Percentiles rank a stretch among this genome's conserved stretches.
Conservation (phyloP, 1,140 invertebrate genomes). For the Carposina sasakii region DNA sequence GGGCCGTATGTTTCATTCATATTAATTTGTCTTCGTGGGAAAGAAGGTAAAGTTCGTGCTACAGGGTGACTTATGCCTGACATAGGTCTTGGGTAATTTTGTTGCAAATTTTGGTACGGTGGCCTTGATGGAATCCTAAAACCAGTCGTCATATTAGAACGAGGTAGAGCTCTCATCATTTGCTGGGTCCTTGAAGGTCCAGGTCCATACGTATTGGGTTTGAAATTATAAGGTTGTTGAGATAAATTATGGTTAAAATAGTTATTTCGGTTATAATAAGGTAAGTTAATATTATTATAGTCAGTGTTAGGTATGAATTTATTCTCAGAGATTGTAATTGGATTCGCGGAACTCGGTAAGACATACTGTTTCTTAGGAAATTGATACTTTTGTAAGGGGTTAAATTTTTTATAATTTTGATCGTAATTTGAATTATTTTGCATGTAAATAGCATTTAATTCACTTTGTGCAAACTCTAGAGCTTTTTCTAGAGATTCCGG, state of each 20-base stretch:
- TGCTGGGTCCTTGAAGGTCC: conserved; percentile 4
- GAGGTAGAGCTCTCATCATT: conserved; percentile 1
- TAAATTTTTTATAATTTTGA: too few relatives aligned
- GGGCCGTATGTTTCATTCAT: background rate
- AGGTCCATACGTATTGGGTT: too few relatives aligned
- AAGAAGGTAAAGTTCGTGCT: conserved; percentile 2
- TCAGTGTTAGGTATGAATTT: too few relatives aligned
- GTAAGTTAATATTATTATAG: too few relatives aligned
- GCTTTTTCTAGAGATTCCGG: conserved; percentile 5
- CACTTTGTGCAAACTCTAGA: background rate
- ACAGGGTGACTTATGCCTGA: conserved; percentile 6
- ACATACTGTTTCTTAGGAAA: too few relatives aligned
- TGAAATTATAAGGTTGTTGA: too few relatives aligned
- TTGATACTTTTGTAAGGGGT: too few relatives aligned
- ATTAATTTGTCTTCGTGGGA: background rate
- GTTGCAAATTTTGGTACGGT: background rate
- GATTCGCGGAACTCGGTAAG: too few relatives aligned
- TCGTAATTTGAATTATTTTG: too few relatives aligned
- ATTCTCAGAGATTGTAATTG: too few relatives aligned
- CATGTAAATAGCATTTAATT: conserved; percentile 2
- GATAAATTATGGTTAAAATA: too few relatives aligned
- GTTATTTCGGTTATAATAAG: too few relatives aligned
- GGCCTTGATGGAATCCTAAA: conserved; percentile 4
- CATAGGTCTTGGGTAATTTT: conserved; percentile 3
- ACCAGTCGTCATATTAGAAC: conserved; percentile 5